phyloP scores from a whole-genome alignment of 2,113 vertebrate species.

The Channa maculata region DNA sequence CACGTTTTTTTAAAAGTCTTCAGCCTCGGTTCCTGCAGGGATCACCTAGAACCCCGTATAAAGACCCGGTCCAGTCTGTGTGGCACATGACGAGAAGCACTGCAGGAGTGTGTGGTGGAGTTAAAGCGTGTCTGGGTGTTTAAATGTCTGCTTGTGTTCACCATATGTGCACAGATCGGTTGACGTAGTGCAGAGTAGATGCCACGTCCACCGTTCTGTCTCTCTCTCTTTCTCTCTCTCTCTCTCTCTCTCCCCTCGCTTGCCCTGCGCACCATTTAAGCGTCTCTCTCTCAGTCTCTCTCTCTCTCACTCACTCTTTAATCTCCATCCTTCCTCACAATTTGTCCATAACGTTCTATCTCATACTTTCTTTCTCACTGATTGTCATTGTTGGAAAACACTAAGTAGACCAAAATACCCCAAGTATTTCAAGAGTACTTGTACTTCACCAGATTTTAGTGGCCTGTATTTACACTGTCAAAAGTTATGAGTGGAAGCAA shows the following conservation, averaged over 20 bases:
- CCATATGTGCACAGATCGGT: slow-evolving; percentile 51
- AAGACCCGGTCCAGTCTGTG: background rate
- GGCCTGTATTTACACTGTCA: no score
- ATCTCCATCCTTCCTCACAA: background rate
- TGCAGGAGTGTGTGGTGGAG: background rate
- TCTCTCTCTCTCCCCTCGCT: slow-evolving; percentile 31
- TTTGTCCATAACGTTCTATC: background rate
- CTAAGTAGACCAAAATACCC: no score
- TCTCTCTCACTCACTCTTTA: background rate
- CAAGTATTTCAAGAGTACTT: no score
- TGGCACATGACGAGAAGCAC: background rate
- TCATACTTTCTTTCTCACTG: background rate
- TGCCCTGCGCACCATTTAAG: slow-evolving; percentile 29
- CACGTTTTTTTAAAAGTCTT: background rate
- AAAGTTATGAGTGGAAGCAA: no score
- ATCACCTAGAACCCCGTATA: background rate
- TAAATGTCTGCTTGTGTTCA: slow-evolving; percentile 38
- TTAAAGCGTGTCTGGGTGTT: background rate
- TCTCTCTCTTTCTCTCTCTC: slow-evolving; percentile 47
- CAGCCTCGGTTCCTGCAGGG: slow-evolving; percentile 13
- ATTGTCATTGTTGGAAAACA: no score
- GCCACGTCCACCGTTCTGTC: slow-evolving; percentile 78
- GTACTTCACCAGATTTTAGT: no score
- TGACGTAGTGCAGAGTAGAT: slow-evolving; percentile 74
- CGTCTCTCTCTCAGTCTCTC: background rate